These are phyloP conservation scores for Rhyacichthys aspro DNA, from an alignment of 2,797 vertebrate genomes.

Conservation along the genomic window DNA sequence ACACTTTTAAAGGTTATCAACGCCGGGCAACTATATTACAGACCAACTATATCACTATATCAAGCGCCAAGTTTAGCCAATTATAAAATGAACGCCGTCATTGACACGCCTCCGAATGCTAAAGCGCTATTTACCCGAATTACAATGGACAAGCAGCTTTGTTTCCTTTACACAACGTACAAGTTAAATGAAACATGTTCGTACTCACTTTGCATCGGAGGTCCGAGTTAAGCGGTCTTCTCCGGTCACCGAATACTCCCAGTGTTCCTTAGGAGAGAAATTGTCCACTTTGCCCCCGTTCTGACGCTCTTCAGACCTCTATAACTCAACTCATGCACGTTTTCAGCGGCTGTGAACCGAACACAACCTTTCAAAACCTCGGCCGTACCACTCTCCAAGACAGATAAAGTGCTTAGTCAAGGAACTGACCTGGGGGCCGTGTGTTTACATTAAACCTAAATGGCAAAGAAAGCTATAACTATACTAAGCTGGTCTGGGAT, in stretches of 20 bases:
- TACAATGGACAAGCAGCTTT: neutral
- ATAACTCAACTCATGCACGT: constrained; percentile 30
- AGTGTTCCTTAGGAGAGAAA: constrained; percentile 12
- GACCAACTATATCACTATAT: too few species aligned
- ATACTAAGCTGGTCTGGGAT: constrained; percentile 49
- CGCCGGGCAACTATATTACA: neutral
- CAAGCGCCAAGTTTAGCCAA: neutral
- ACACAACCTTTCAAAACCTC: constrained; percentile 62
- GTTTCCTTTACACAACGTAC: constrained; percentile 12
- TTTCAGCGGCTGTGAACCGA: constrained; percentile 6
- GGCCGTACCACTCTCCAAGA: constrained; percentile 43
- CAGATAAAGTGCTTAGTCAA: constrained; percentile 28
- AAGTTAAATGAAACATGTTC: constrained; percentile 6
- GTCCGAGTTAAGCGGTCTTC: constrained; percentile 39
- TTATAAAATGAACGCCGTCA: neutral
- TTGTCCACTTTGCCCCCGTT: neutral
- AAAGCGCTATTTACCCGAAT: neutral
- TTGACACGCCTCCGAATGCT: neutral
- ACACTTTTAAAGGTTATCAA: neutral
- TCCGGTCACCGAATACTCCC: constrained; percentile 29
- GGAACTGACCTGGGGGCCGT: constrained; percentile 57
- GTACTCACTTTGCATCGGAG: constrained; percentile 62
- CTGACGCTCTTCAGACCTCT: constrained; percentile 3
- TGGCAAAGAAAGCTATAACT: too few species aligned
- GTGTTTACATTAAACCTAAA: neutral